A percentile compares a stretch with the other conserved stretches of the same genome.
phyloP scores from a whole-genome alignment of 2,113 vertebrate species.

The Cromileptes altivelis region DNA sequence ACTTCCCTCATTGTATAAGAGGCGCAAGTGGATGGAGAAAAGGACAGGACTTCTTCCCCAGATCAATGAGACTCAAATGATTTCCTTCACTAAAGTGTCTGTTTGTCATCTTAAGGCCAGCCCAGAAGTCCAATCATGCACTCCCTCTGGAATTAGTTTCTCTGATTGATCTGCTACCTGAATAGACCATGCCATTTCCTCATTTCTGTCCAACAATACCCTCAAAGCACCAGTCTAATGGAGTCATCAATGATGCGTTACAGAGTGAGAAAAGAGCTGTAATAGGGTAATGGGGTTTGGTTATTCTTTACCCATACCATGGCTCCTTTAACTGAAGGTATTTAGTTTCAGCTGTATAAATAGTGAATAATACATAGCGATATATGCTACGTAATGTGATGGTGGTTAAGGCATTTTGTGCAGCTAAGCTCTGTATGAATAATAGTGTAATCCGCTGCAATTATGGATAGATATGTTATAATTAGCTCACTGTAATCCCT shows the following conservation, averaged over 20 bases:
- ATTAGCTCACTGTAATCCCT: conserved; percentile 74
- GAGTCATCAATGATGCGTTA: conserved; percentile 60
- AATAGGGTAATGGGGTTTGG: conserved; percentile 45
- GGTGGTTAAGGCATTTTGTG: conserved; percentile 58
- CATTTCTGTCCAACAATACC: conserved; percentile 55
- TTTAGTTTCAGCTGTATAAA: conserved; percentile 62
- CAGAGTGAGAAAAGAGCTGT: conserved; percentile 27
- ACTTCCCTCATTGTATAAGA: not conserved
- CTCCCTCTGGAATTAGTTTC: conserved; percentile 36
- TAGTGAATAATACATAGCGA: conserved; percentile 58
- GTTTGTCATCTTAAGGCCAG: conserved; percentile 61
- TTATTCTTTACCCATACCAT: conserved; percentile 35
- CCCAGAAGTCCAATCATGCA: conserved; percentile 42
- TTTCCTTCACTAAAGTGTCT: conserved; percentile 49
- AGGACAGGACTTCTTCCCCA: conserved; percentile 21
- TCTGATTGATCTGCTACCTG: conserved; percentile 50
- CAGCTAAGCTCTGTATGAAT: conserved; percentile 67
- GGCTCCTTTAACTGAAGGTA: conserved; percentile 48
- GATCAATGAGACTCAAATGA: conserved; percentile 48
- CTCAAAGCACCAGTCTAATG: conserved; percentile 43
- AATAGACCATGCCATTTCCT: conserved; percentile 56
- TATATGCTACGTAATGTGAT: conserved; percentile 57
- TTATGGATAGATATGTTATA: conserved; percentile 73
- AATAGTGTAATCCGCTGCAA: conserved; percentile 69
- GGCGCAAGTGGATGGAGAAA: not conserved